Evolutionary conservation across 2,113 vertebrate genomes (phyloP).

Genomic region (Sturnus vulgaris): DNA sequence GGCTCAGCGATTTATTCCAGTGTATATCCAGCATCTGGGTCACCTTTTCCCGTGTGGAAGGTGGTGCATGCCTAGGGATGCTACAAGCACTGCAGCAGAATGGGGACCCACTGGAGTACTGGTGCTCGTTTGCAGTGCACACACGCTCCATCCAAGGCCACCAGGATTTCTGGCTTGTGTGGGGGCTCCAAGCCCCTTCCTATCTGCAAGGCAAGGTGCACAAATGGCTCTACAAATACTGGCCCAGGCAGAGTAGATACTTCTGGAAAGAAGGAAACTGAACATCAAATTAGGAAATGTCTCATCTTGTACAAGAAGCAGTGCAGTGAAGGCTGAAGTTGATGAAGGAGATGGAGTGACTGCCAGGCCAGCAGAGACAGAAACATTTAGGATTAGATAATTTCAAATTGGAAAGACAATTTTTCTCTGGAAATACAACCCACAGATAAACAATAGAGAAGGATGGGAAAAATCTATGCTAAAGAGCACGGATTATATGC

Average conservation of each 20-base stretch:
- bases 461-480: neutral
- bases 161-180: neutral
- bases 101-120: fast-evolving
- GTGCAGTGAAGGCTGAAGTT: neutral
- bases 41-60: neutral
- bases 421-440: neutral
- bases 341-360: neutral
- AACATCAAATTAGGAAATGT: neutral
- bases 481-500: neutral
- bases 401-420: neutral
- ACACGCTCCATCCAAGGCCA: neutral
- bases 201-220: neutral
- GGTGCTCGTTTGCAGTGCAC: fast-evolving
- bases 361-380: neutral
- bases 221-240: neutral
- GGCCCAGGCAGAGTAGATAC: neutral
- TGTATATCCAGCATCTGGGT: neutral
- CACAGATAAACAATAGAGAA: neutral
- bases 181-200: neutral
- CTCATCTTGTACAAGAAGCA: neutral
- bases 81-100: neutral
- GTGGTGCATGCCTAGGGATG: neutral
- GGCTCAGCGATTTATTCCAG: neutral
- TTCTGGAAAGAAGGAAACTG: neutral
- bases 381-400: neutral